Conservation (phyloP, 2,113 vertebrate species). For the Rhodinocichla rosea region DNA sequence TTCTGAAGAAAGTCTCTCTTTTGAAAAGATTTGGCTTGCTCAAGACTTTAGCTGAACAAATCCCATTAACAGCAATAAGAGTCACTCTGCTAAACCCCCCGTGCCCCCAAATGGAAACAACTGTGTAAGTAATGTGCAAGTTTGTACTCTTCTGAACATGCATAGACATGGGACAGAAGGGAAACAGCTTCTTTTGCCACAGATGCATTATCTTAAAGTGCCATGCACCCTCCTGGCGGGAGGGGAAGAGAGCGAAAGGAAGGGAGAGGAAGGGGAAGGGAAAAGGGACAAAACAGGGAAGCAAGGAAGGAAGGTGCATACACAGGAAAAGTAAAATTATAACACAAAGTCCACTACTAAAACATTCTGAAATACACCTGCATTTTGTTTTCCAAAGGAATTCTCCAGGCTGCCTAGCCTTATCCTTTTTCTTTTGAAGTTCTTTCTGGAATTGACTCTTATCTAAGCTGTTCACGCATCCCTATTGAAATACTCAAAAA, state of each 20-base stretch:
- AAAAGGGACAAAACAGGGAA: neutral
- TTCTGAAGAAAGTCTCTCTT: constrained; percentile 40
- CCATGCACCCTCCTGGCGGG: neutral
- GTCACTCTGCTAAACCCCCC: neutral
- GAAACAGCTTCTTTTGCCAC: neutral
- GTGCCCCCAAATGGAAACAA: neutral
- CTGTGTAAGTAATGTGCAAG: neutral
- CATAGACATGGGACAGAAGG: rapidly evolving
- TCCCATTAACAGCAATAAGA: neutral
- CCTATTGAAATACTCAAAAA: constrained; percentile 61
- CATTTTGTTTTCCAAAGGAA: constrained; percentile 45
- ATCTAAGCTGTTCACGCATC: constrained; percentile 19
- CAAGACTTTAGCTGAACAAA: constrained; percentile 17
- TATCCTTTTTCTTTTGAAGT: constrained; percentile 42
- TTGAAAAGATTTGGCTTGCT: constrained; percentile 17
- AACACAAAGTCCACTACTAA: neutral
- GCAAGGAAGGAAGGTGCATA: neutral
- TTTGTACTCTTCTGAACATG: neutral
- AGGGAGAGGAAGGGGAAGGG: neutral
- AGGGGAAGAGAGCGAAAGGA: neutral
- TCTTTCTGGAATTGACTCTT: constrained; percentile 41
- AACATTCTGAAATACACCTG: neutral
- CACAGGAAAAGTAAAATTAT: neutral
- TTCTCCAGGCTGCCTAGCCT: neutral
- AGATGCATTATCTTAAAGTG: neutral